A percentile compares a stretch with the other conserved stretches of the same genome.
Evolutionary conservation across 2,888 invertebrate genomes (phyloP).

Genomic region (Acanthosepion pharaonis): DNA sequence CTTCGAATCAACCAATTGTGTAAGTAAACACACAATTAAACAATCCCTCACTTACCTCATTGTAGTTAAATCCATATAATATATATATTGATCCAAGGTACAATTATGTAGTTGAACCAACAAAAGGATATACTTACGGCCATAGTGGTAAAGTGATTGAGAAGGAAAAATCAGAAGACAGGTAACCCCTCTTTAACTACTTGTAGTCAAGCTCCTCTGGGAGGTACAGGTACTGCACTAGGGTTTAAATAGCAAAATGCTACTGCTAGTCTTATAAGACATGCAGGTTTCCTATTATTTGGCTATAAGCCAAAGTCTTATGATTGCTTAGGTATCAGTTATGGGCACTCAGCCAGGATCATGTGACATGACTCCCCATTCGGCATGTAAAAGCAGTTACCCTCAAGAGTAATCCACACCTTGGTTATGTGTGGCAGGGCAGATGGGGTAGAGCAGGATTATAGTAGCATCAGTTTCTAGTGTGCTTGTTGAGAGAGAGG

Average conservation of each 20-base stretch:
- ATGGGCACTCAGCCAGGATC: constrained; percentile 38
- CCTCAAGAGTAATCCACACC: constrained; percentile 39
- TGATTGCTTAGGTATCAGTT: constrained; percentile 41
- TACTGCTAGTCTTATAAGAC: neutral
- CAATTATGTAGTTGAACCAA: constrained; percentile 47
- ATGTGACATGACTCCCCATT: constrained; percentile 45
- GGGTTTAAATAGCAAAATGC: constrained; percentile 41
- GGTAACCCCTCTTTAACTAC: constrained; percentile 47
- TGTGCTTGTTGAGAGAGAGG: neutral
- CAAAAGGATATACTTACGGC: constrained; percentile 46
- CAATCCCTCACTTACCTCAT: constrained; percentile 46
- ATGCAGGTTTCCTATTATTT: constrained; percentile 33
- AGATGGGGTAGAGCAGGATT: neutral
- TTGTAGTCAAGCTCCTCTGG: constrained; percentile 41
- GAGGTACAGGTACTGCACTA: neutral
- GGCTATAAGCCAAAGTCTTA: neutral
- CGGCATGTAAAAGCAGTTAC: constrained; percentile 39
- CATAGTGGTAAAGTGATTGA: constrained; percentile 38
- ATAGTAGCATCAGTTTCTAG: neutral
- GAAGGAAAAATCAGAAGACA: constrained; percentile 47
- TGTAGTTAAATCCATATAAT: constrained; percentile 43
- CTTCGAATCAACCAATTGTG: neutral
- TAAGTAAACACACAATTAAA: constrained; percentile 42
- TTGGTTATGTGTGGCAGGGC: neutral
- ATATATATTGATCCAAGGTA: constrained; percentile 46